Base-by-base conservation (phyloP, 2,797 vertebrate species). In the Molossus alvarezi region DNA sequence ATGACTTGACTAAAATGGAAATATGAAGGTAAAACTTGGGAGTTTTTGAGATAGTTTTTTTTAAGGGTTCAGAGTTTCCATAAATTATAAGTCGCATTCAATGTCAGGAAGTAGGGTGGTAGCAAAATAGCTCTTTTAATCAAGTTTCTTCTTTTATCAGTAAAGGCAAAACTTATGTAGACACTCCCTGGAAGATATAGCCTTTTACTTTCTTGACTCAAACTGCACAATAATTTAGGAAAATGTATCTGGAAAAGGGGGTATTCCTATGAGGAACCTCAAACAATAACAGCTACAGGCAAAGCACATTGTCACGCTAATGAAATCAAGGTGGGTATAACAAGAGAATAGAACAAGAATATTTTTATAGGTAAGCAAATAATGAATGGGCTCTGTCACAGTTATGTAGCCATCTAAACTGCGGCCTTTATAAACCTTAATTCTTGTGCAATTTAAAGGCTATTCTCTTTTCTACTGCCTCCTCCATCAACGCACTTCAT, bases 1-100 rank as follows among this genome's bases (percentile, higher is more conserved):
- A 91, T 94, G 80, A 72, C 37, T 86, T 81, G 20, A 80, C 10
- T 17, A 60, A 90, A 92, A 92, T 72, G 6, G 9, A 94, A 75
- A 86, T 77, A 88, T 11, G 27, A 85, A 86, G 29, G 4, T 75
- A 21, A 94, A 93, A 71, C 2, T 11, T 71, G 33, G 29, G 2
- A 55, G 9, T 64, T 20, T 92, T 55, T 86, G 15, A 65, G 23
- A 76, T 71, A 71, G 33, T 41, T 41, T 71, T 53, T 91, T 64
- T 69, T 37, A 88, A 51, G 25, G 67, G 17, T 69, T 58, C 33
- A 69, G 71, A 69, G 5, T 51, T 75, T 76, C 60, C 60, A 81
- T 60, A 51, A 60, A 5, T 55, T 17, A 58, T 45, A 41, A 64
- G 51, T 10, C 29, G 60, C 12, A 73, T 73, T 69, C 18, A 71